Evolutionary conservation across 2,888 invertebrate species (phyloP), one percentile per base, ranked within the genome.

Genomic region (Cataglyphis altisquamis): DNA sequence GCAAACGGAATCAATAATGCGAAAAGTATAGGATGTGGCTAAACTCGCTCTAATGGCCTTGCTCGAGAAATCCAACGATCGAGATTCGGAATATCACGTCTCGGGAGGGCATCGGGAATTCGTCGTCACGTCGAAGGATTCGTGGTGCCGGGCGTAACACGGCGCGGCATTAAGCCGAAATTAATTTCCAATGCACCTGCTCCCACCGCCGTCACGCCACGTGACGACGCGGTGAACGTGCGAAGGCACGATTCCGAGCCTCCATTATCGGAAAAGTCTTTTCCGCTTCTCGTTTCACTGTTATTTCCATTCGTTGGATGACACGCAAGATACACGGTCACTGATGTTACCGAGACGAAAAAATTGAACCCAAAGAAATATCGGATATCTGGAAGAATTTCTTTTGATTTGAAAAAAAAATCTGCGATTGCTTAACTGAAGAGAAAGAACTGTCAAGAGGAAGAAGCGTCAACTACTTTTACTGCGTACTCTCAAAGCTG

Each of bases 111-210:
- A 72, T 72, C 78, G 78, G 52, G 84, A 82, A 73, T 83, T 86
- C 84, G 70, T 84, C 80, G 52, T 52, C 62, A 52, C 63, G 45
- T 57, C 81, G 74, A 73, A 67, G 82, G 70, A 82, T 74, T 25
- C 73, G 73, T 67, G 67, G 73, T 52, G 81, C 36, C 70, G 55
- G 55, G 45, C 66, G 68, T 32, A 63, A 45, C 41, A 9, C 63
- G 74, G 57, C 81, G 57, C 70, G 83, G 83, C 77, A 84, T 84
- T 86, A 88, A 92, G 89, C 89, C 81, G 90, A 92, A 92, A 92
- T 92, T 93, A 92, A 93, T 93, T 92, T 90, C 85, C 88, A 88
- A 89, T 88, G 89, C 90, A 92, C 87, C 91, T 89, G 91, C 84
- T 87, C 78, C 87, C 80, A 82, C 10, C 57, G 67, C 41, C 66